A percentile compares a stretch with the other conserved stretches of the same genome.
Evolutionary conservation across 2,797 vertebrate genomes (phyloP).

Genomic region (Decapterus maruadsi): DNA sequence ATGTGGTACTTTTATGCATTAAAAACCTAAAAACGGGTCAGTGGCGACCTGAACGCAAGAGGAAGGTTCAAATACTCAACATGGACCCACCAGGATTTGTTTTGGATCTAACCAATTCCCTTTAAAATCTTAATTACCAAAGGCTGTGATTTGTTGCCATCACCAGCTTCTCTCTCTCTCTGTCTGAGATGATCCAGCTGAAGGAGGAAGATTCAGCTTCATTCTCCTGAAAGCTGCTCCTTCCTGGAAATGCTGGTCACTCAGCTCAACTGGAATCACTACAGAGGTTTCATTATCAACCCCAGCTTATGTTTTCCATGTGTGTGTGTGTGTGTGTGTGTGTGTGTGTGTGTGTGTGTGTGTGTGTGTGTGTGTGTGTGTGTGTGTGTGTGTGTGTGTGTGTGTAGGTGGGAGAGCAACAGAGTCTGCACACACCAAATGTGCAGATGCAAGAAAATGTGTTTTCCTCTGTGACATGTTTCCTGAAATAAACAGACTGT

Average conservation of each 20-base stretch:
- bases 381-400: constrained; percentile 8
- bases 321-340: constrained; percentile 9
- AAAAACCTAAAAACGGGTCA: too few species aligned
- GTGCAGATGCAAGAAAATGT: not conserved
- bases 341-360: constrained; percentile 5
- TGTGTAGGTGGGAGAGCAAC: not conserved
- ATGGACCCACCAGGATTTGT: constrained; percentile 1
- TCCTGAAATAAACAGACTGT: not conserved
- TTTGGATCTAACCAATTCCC: constrained; percentile 16
- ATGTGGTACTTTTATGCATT: too few species aligned
- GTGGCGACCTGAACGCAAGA: too few species aligned
- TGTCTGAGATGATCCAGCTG: constrained; percentile 4
- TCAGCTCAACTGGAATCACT: constrained; percentile 27
- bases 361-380: constrained; percentile 2
- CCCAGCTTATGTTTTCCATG: not conserved
- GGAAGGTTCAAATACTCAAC: not conserved
- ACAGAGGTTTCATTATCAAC: constrained; percentile 11
- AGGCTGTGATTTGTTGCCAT: not conserved
- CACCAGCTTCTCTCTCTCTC: not conserved
- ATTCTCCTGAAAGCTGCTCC: constrained; percentile 26
- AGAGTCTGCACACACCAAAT: not conserved
- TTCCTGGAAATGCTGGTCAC: constrained; percentile 24
- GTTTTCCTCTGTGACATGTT: not conserved
- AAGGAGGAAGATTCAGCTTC: constrained; percentile 6
- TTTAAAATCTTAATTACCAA: constrained; percentile 3